A percentile compares a stretch with the other conserved stretches of the same genome.
phyloP scores from a whole-genome alignment of 2,797 vertebrate species.

The Sebastes flavidus region DNA sequence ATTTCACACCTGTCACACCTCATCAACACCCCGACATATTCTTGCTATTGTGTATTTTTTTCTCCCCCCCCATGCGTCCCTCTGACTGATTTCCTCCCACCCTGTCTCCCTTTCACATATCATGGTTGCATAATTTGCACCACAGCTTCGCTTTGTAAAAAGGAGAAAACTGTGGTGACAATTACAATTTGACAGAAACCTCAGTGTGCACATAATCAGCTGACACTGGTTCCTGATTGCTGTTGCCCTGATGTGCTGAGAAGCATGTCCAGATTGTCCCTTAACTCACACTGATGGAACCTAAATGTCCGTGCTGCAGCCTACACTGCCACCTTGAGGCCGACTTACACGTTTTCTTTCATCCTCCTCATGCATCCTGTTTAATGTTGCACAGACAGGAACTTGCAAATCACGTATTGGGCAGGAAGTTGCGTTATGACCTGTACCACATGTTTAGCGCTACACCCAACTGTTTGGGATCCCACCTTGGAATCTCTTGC shows the following conservation, averaged over 20 bases:
- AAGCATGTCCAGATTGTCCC: slow-evolving; percentile 66
- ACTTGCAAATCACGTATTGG: slow-evolving; percentile 2
- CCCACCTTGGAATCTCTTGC: not conserved
- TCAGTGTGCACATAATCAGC: slow-evolving; percentile 62
- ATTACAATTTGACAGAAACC: slow-evolving; percentile 74
- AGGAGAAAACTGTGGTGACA: slow-evolving; percentile 70
- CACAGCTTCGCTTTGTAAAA: slow-evolving; percentile 62
- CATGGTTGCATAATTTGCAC: slow-evolving; percentile 66
- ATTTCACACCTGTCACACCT: slow-evolving; percentile 76
- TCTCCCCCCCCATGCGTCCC: slow-evolving; percentile 41
- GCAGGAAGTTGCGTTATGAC: slow-evolving; percentile 13
- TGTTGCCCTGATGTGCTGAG: slow-evolving; percentile 61
- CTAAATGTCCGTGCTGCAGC: slow-evolving; percentile 45
- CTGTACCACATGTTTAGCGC: not conserved
- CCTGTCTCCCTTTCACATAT: slow-evolving; percentile 57
- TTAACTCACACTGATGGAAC: slow-evolving; percentile 47
- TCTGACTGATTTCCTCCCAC: slow-evolving; percentile 67
- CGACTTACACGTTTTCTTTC: not conserved
- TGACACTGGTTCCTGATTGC: slow-evolving; percentile 69
- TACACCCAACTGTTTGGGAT: not conserved
- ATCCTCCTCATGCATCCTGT: slow-evolving; percentile 12
- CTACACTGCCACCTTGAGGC: slow-evolving; percentile 79
- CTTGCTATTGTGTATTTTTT: slow-evolving; percentile 47
- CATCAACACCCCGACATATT: slow-evolving; percentile 72
- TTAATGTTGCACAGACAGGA: slow-evolving; percentile 20